Percentiles rank a stretch among this genome's conserved stretches.
phyloP scores from a whole-genome alignment of 2,888 invertebrate species.

The Steinernema carpocapsae region DNA sequence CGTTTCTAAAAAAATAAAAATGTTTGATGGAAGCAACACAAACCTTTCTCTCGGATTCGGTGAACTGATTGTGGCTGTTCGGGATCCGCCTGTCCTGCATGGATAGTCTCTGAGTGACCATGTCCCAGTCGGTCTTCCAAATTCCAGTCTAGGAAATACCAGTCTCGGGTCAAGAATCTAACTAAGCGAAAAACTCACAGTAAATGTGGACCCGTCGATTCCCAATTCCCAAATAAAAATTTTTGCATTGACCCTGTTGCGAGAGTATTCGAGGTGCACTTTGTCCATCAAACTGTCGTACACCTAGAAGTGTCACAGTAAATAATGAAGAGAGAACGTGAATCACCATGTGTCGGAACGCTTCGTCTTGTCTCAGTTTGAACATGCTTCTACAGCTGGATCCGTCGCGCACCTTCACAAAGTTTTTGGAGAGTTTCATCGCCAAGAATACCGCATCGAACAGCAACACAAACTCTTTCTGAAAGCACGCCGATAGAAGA shows the following conservation, averaged over 20 bases:
- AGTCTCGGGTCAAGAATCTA: neutral
- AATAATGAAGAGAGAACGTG: neutral
- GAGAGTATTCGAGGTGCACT: constrained; percentile 47
- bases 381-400: constrained; percentile 20
- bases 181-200: constrained; percentile 40
- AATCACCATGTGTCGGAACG: constrained; percentile 5
- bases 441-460: constrained; percentile 50
- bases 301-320: neutral
- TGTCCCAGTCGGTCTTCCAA: constrained; percentile 52
- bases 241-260: constrained; percentile 46
- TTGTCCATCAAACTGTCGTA: constrained; percentile 50
- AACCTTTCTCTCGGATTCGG: constrained; percentile 40
- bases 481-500: constrained; percentile 17
- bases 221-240: constrained; percentile 56
- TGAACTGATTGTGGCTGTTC: constrained; percentile 53
- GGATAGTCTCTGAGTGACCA: constrained; percentile 47
- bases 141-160: constrained; percentile 53
- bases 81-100: constrained; percentile 53
- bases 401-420: constrained; percentile 39
- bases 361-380: constrained; percentile 28
- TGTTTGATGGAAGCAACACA: neutral
- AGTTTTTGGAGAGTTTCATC: constrained; percentile 37
- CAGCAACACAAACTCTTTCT: constrained; percentile 53
- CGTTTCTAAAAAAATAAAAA: constrained; percentile 45
- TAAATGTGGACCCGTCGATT: constrained; percentile 49